Conservation (phyloP, 2,113 vertebrate genomes). For the Actenoides hombroni region DNA sequence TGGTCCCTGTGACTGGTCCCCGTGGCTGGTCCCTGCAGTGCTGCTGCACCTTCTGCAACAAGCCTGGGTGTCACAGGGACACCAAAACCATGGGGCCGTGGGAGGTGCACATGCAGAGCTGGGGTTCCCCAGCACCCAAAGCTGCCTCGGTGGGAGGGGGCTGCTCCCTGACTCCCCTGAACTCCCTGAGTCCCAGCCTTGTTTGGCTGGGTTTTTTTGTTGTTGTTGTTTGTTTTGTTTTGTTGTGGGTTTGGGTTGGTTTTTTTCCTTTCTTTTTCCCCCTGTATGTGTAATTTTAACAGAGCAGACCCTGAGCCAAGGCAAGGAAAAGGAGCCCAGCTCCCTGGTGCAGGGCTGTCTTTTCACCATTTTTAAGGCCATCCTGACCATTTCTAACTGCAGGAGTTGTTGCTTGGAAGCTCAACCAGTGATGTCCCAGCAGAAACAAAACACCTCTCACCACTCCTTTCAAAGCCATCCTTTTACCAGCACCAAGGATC, state of each 20-base stretch:
- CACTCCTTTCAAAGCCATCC: neutral
- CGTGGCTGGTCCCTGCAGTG: neutral
- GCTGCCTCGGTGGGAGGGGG: neutral
- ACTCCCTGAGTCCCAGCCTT: neutral
- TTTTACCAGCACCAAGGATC: neutral
- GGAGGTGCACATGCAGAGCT: neutral
- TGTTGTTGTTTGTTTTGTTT: too few species aligned
- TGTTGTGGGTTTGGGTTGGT: too few species aligned
- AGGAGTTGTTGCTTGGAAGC: neutral
- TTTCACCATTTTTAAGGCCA: neutral
- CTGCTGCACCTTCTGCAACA: neutral
- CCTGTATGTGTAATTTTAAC: accelerated
- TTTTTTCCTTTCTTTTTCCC: neutral
- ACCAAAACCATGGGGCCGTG: neutral
- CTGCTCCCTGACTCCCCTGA: neutral
- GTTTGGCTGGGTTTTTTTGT: too few species aligned
- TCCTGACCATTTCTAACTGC: neutral
- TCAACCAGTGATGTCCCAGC: accelerated
- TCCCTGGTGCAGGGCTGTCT: neutral
- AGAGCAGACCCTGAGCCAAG: neutral
- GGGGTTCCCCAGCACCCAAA: neutral
- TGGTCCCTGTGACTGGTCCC: neutral
- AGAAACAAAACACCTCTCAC: neutral
- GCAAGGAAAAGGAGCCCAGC: neutral
- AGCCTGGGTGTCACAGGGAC: neutral